These are phyloP conservation scores for Yponomeuta malinellus DNA, from an alignment of 2,888 invertebrate genomes.

Conservation along the genomic window DNA sequence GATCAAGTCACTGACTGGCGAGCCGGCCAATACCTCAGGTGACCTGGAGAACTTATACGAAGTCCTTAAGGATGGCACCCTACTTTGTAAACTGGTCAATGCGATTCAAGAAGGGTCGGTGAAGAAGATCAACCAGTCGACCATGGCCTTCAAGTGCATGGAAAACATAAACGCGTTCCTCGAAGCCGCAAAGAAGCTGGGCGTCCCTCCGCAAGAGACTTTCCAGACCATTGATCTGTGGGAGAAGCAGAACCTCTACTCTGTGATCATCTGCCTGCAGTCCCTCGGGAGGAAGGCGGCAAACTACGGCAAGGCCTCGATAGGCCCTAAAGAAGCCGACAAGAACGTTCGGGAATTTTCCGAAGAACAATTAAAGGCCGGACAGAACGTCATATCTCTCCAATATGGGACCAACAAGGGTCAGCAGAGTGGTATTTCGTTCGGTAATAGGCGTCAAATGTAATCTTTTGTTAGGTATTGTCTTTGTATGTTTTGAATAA, in stretches of 20 bases:
- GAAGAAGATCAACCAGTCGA: slow-evolving; percentile 92
- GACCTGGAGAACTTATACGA: slow-evolving; percentile 93
- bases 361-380: slow-evolving; percentile 94
- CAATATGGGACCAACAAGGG: slow-evolving; percentile 99
- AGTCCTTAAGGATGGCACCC: slow-evolving; percentile 90
- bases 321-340: slow-evolving; percentile 97
- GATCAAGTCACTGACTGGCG: slow-evolving; percentile 90
- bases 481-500: slow-evolving; percentile 40
- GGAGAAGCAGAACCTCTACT: slow-evolving; percentile 96
- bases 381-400: slow-evolving; percentile 93
- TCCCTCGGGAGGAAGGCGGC: slow-evolving; percentile 95
- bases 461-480: slow-evolving; percentile 63
- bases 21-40: slow-evolving; percentile 88
- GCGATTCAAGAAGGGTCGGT: slow-evolving; percentile 89
- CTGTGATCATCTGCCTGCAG: slow-evolving; percentile 96
- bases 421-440: slow-evolving; percentile 95
- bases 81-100: slow-evolving; percentile 94
- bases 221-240: slow-evolving; percentile 99
- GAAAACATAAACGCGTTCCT: slow-evolving; percentile 97
- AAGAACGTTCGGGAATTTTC: slow-evolving; percentile 94
- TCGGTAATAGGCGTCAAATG: slow-evolving; percentile 97
- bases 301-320: slow-evolving; percentile 88
- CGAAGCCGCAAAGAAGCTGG: slow-evolving; percentile 87
- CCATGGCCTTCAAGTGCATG: slow-evolving; percentile 98
- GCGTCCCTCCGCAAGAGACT: slow-evolving; percentile 94